Evolutionary conservation across 2,888 invertebrate genomes (phyloP), one percentile per base, ranked within the genome.

Genomic region (Galerucella calmariensis): DNA sequence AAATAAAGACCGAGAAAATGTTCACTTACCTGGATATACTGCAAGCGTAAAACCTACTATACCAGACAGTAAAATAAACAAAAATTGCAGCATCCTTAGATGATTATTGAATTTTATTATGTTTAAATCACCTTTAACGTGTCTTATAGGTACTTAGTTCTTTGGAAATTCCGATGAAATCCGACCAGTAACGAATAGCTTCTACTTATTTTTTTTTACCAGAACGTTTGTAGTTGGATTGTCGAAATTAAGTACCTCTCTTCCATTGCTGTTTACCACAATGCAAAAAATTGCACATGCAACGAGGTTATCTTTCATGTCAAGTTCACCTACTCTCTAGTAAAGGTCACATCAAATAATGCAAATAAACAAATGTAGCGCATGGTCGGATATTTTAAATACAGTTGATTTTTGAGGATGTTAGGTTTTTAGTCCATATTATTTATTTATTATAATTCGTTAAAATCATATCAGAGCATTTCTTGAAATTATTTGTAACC

Each of bases 41-140:
- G 72, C 72, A 20, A 67, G 35, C 44, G 48, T 65, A 44, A 41
- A 66, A 59, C 59, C 44, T 46, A 59, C 66, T 35, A 72, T 56
- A 59, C 20, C 44, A 27, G 59, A 62, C 14, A 66, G 6, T 41
- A 72, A 59, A 59, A 72, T 59, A 72, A 72, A 59, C 66, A 24
- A 58, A 66, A 72, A 48, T 72, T 72, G 72, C 72, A 72, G 66
- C 72, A 72, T 72, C 66, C 66, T 72, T 59, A 72, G 59, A 66
- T 12, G 24, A 44, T 46, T 46, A 48, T 59, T 59, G 48, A 51
- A 71, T 66, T 62, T 46, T 56, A 71, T 73, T 76, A 72, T 73
- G 73, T 58, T 67, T 16, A 35, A 46, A 69, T 67, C 65, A 69
- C 73, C 62, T 73, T 73, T 71, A 65, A 65, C 66, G 59, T 41